These are phyloP conservation scores for Tipula unca DNA, from an alignment of 2,888 invertebrate genomes.

Conservation along the genomic window DNA sequence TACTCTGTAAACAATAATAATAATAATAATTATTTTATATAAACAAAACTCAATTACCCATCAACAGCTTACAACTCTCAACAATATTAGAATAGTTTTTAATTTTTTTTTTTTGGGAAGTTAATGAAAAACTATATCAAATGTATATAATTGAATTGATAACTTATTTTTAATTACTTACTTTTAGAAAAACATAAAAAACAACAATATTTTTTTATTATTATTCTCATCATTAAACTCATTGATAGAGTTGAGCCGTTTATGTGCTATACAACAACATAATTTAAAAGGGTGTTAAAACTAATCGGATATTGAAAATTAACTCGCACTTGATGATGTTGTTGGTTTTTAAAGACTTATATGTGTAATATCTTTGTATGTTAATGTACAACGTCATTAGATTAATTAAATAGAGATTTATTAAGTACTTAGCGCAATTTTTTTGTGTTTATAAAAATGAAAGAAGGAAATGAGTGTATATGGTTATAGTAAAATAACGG, in stretches of 20 bases:
- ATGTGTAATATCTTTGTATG: neutral
- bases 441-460: neutral
- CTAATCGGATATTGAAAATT: conserved; percentile 8
- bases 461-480: neutral
- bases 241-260: neutral
- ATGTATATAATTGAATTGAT: neutral
- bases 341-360: neutral
- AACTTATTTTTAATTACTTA: neutral
- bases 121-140: neutral
- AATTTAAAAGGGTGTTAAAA: neutral
- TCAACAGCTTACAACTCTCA: neutral
- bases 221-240: neutral
- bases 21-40: neutral
- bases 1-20: neutral
- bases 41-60: neutral
- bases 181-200: neutral
- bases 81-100: too few species aligned
- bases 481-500: neutral
- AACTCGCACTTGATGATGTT: neutral
- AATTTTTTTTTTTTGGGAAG: neutral
- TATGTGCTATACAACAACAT: neutral
- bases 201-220: neutral
- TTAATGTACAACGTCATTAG: neutral
- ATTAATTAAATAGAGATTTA: neutral
- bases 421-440: neutral